Percentiles rank a stretch among this genome's conserved stretches.
Evolutionary conservation across 2,797 vertebrate genomes (phyloP).

Genomic region (Oreonectes daqikongensis): DNA sequence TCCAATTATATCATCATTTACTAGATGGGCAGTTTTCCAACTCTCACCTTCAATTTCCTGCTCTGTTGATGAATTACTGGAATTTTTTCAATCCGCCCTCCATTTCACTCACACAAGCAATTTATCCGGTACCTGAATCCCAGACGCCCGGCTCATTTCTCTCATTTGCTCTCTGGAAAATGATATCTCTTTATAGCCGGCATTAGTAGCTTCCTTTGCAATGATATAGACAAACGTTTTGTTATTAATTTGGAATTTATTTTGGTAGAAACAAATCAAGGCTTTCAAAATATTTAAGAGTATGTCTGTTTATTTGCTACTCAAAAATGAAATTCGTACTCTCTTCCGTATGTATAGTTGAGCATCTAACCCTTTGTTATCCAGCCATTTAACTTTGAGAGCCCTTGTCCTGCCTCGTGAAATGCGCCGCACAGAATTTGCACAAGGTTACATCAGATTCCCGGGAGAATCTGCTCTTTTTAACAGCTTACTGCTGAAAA

Average conservation of each 20-base stretch:
- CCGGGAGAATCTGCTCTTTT: not conserved
- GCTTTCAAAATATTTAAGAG: not conserved
- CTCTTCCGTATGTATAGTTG: too few relatives aligned
- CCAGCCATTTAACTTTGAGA: slow-evolving; percentile 58
- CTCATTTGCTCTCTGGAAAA: not conserved
- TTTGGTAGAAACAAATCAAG: too few relatives aligned
- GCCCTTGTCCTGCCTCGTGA: slow-evolving; percentile 32
- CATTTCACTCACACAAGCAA: not conserved
- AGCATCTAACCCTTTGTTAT: slow-evolving; percentile 43
- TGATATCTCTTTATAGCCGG: not conserved
- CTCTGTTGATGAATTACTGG: slow-evolving; percentile 7
- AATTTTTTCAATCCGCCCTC: slow-evolving; percentile 16
- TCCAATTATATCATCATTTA: slow-evolving; percentile 17
- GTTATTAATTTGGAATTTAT: not conserved
- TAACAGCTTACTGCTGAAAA: slow-evolving; percentile 21
- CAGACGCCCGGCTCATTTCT: not conserved
- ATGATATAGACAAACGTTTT: not conserved
- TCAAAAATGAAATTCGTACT: not conserved
- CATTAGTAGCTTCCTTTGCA: too few relatives aligned
- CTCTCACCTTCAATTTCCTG: slow-evolving; percentile 8
- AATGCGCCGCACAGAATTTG: slow-evolving; percentile 33
- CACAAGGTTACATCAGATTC: slow-evolving; percentile 50
- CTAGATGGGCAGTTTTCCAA: slow-evolving; percentile 1
- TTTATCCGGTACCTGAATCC: slow-evolving; percentile 1
- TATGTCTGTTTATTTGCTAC: too few relatives aligned